Evolutionary conservation across 2,797 vertebrate species (phyloP).

Genomic region (Poecilia gillii): DNA sequence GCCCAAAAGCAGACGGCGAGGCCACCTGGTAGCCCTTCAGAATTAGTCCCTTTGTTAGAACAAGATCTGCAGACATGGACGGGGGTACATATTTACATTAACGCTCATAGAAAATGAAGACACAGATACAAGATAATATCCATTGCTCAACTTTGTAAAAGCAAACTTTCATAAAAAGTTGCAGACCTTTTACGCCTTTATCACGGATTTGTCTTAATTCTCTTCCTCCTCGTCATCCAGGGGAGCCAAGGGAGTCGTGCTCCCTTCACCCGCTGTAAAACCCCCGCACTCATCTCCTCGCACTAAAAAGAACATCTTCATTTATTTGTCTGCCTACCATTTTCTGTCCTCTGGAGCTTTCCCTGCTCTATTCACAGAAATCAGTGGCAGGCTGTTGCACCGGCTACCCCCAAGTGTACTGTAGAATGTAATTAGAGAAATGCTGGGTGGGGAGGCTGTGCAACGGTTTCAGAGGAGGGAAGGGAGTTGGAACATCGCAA

Average conservation of each 20-base stretch:
- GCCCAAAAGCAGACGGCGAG: constrained; percentile 46
- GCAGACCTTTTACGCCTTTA: constrained; percentile 58
- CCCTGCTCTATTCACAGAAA: constrained; percentile 29
- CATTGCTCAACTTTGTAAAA: constrained; percentile 3
- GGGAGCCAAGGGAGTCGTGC: constrained; percentile 50
- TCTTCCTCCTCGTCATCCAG: constrained; percentile 29
- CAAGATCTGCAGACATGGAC: constrained; percentile 30
- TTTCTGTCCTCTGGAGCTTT: constrained; percentile 27
- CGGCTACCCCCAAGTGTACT: constrained; percentile 38
- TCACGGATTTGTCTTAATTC: constrained; percentile 62
- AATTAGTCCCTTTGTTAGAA: constrained; percentile 58
- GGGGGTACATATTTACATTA: constrained; percentile 3
- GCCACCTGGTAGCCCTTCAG: constrained; percentile 55
- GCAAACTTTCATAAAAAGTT: constrained; percentile 19
- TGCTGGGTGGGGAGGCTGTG: constrained; percentile 44
- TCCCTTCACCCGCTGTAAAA: constrained; percentile 46
- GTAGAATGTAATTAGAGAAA: constrained; percentile 62
- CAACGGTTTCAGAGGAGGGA: constrained; percentile 25
- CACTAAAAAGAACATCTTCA: constrained; percentile 35
- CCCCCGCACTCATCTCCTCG: constrained; percentile 24
- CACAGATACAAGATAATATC: constrained; percentile 6
- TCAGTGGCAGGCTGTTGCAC: constrained; percentile 24
- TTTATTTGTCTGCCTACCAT: constrained; percentile 42
- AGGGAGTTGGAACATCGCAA: constrained; percentile 31
- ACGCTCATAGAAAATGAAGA: constrained; percentile 23